These are phyloP conservation scores for Thalassophryne amazonica DNA, from an alignment of 2,797 vertebrate species.

Conservation along the genomic window DNA sequence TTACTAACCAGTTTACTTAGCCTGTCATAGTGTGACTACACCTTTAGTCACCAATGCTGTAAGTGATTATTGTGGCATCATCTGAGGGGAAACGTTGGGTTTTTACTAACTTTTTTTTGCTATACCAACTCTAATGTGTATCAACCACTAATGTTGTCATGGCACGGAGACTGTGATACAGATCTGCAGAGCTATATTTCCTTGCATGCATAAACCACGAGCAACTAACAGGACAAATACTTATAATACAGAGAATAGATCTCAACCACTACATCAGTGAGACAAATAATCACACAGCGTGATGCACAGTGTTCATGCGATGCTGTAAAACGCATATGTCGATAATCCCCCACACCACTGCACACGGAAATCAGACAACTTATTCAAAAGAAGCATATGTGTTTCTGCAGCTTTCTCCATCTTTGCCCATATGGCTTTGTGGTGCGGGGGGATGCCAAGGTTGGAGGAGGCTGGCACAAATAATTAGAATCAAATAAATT, in stretches of 20 bases:
- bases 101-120: too few species aligned
- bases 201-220: slow-evolving; percentile 59
- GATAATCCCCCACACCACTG: slow-evolving; percentile 50
- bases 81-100: too few species aligned
- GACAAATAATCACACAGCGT: slow-evolving; percentile 49
- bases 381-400: slow-evolving; percentile 42
- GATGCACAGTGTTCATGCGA: slow-evolving; percentile 34
- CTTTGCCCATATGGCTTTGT: slow-evolving; percentile 65
- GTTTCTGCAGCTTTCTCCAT: slow-evolving; percentile 35
- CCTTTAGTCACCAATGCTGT: too few species aligned
- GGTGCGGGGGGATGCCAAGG: slow-evolving; percentile 61
- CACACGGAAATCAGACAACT: slow-evolving; percentile 62
- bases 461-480: slow-evolving; percentile 66
- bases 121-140: too few species aligned
- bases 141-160: too few species aligned
- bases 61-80: too few species aligned
- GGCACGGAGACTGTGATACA: slow-evolving; percentile 25
- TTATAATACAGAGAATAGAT: slow-evolving; percentile 39
- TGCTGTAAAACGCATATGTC: slow-evolving; percentile 59
- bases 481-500: slow-evolving; percentile 73
- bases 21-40: too few species aligned
- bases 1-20: too few species aligned
- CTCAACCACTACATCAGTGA: slow-evolving; percentile 28
- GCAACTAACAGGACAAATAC: slow-evolving; percentile 37
- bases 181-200: slow-evolving; percentile 40